These are phyloP conservation scores for Melanostoma scalare DNA, from an alignment of 2,888 invertebrate genomes.

Conservation along the genomic window DNA sequence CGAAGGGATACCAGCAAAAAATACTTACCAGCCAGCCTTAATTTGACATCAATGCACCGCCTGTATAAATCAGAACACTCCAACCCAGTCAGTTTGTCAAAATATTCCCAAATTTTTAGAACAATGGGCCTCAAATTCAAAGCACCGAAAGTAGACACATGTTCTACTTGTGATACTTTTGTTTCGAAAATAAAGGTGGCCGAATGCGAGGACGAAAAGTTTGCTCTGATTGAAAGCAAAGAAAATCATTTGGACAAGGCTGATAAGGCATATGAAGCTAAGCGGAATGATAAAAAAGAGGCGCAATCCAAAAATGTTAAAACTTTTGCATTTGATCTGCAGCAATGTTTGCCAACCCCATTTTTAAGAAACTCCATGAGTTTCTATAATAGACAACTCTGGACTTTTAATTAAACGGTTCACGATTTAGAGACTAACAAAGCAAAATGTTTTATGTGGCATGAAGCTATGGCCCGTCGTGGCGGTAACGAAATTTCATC, in stretches of 20 bases:
- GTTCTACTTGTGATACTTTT: slow-evolving; percentile 15
- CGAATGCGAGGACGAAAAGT: too few relatives aligned
- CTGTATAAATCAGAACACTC: slow-evolving; percentile 33
- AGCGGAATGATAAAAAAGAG: slow-evolving; percentile 49
- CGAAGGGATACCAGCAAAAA: slow-evolving; percentile 28
- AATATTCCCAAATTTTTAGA: slow-evolving; percentile 35
- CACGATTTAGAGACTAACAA: slow-evolving; percentile 35
- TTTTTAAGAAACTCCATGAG: too few relatives aligned
- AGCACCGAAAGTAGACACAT: too few relatives aligned
- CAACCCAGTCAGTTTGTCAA: slow-evolving; percentile 44
- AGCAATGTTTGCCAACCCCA: slow-evolving; percentile 36
- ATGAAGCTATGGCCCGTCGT: too few relatives aligned
- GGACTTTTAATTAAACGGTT: slow-evolving; percentile 22
- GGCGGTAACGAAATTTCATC: too few relatives aligned
- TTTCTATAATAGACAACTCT: slow-evolving; percentile 24
- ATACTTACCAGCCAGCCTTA: slow-evolving; percentile 31
- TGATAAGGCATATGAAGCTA: slow-evolving; percentile 11
- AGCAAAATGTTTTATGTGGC: neutral
- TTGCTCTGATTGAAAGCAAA: neutral
- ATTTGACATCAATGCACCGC: slow-evolving; percentile 45
- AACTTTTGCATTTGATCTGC: slow-evolving; percentile 45
- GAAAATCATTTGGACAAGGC: slow-evolving; percentile 48
- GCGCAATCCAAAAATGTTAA: slow-evolving; percentile 2
- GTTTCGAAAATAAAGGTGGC: too few relatives aligned
- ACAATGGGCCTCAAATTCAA: too few relatives aligned